These are phyloP conservation scores for Coilia nasus DNA, from an alignment of 2,797 vertebrate species.

Conservation along the genomic window DNA sequence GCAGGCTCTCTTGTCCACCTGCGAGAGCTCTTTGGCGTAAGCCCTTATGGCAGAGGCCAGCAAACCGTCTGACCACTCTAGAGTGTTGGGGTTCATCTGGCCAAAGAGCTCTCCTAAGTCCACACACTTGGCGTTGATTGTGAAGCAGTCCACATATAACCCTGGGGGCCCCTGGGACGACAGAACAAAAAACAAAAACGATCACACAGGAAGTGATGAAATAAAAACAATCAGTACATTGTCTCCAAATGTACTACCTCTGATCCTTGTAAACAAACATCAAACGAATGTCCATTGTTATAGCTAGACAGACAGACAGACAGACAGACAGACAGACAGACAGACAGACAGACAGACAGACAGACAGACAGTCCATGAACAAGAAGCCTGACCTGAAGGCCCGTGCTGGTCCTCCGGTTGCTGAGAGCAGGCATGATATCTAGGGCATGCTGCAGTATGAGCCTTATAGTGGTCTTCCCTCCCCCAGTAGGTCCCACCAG, in stretches of 20 bases:
- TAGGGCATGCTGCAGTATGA: constrained; percentile 66
- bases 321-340: neutral
- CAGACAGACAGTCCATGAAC: neutral
- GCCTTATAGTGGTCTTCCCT: constrained; percentile 65
- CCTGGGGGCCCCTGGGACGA: constrained; percentile 40
- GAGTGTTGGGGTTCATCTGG: constrained; percentile 60
- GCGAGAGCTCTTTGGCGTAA: constrained; percentile 52
- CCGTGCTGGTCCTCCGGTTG: neutral
- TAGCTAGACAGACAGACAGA: neutral
- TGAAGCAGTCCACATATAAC: constrained; percentile 63
- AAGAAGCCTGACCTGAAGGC: neutral
- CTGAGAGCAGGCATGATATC: constrained; percentile 39
- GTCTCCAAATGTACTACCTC: neutral
- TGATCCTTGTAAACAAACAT: neutral
- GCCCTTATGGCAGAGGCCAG: constrained; percentile 60
- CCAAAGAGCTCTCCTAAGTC: constrained; percentile 68
- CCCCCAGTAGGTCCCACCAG: constrained; percentile 63
- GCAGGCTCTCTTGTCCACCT: constrained; percentile 21
- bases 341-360: neutral
- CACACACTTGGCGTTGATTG: constrained; percentile 70
- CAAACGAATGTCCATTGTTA: neutral
- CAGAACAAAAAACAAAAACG: constrained; percentile 35
- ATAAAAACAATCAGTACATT: neutral
- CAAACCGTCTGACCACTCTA: constrained; percentile 71
- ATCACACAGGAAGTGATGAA: neutral